Base-by-base conservation (phyloP, 2,797 vertebrate genomes). In the Siniperca scherzeri region DNA sequence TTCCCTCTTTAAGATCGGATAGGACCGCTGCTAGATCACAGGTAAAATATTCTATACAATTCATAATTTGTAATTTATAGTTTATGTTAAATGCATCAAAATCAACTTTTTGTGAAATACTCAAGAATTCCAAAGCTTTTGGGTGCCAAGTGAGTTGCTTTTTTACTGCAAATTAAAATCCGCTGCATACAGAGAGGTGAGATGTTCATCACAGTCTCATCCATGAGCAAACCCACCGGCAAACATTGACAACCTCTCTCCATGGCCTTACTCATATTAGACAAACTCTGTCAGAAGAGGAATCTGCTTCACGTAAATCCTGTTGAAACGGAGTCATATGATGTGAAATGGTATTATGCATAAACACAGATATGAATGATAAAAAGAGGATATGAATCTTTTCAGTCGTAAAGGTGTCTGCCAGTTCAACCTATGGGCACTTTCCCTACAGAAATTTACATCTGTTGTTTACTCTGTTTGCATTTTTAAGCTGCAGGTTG, bases 201-300 rank as follows among this genome's bases (percentile, higher is more conserved):
- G 87, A 93, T 92, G 93, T 93, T 94, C 81, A 92, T 93, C 90
- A 86, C 78, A 80, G 83, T 83, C 88, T 84, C 88, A 93, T 91
- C 86, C 87, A 93, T 90, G 92, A 91, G 90, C 86, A 95, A 94
- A 96, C 94, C 84, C 86, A 57, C 89, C 88, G 87, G 88, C 93
- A 96, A 97, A 95, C 90, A 93, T 89, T 91, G 91, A 87, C 91
- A 94, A 93, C 81, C 92, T 93, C 85, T 93, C 88, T 90, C 83
- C 88, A 79, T 91, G 90, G 93, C 87, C 89, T 85, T 71, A 77
- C 90, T 92, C 89, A 95, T 95, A 93, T 94, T 92, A 94, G 91
- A 78, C 87, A 94, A 96, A 94, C 82, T 93, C 75, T 89, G 87
- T 88, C 88, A 91, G 77, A 93, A 89, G 90, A 92, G 78, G 66